phyloP scores from a whole-genome alignment of 1,140 invertebrate genomes.

The Leptonema lineaticorne region DNA sequence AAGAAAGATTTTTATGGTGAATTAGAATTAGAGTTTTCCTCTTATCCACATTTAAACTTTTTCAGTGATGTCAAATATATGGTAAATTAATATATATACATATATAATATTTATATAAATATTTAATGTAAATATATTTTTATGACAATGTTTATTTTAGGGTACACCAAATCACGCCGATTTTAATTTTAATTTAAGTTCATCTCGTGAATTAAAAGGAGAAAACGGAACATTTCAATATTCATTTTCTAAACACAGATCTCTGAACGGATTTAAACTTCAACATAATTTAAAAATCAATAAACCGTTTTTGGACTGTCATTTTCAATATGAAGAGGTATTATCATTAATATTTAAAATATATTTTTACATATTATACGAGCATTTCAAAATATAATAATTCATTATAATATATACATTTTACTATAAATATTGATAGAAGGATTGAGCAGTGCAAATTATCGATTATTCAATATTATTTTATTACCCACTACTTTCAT shows the following conservation, averaged over 20 bases:
- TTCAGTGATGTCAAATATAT: slow-evolving; percentile 65
- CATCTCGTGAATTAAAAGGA: slow-evolving; percentile 43
- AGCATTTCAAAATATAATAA: too few relatives aligned
- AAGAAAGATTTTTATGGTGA: slow-evolving; percentile 65
- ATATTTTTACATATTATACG: not conserved
- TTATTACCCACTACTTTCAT: too few relatives aligned
- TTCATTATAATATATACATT: not conserved
- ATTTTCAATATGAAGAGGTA: slow-evolving; percentile 51
- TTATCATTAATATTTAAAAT: slow-evolving; percentile 17
- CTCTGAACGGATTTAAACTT: slow-evolving; percentile 48
- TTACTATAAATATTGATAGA: not conserved
- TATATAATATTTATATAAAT: too few relatives aligned
- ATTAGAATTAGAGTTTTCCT: slow-evolving; percentile 67
- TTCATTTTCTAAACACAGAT: slow-evolving; percentile 45
- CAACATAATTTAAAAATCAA: slow-evolving; percentile 46
- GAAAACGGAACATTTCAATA: slow-evolving; percentile 47
- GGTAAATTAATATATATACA: slow-evolving; percentile 48
- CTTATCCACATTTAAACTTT: slow-evolving; percentile 75
- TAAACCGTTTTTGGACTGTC: slow-evolving; percentile 46
- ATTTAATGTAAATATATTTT: too few relatives aligned
- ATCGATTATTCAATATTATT: too few relatives aligned
- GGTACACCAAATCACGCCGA: slow-evolving; percentile 51
- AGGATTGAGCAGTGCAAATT: too few relatives aligned
- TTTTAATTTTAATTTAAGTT: slow-evolving; percentile 50
- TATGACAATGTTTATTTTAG: slow-evolving; percentile 43